Evolutionary conservation across 2,797 vertebrate species (phyloP), one percentile per base, ranked within the genome.

Genomic region (Acanthiza pusilla): DNA sequence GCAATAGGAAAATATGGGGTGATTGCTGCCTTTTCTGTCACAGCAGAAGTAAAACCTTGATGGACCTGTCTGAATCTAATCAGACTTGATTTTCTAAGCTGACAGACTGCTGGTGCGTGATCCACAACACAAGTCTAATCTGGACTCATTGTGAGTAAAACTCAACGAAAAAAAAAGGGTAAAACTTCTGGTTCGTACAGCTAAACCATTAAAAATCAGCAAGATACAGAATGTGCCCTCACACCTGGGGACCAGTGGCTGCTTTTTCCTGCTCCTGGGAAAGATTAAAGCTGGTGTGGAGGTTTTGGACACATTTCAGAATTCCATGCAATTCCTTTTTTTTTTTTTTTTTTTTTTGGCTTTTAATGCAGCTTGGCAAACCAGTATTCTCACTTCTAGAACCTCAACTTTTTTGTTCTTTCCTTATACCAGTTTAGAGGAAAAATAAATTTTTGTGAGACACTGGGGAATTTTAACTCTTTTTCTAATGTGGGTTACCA

Each of bases 361-460:
- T 62, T 82, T 22, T 17, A 53, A 47, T 32, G 13, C 4, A 47
- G 27, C 19, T 50, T 85, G 22, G 8, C 29, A 70, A 65, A 77
- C 9, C 21, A 21, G 2, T 48, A 36, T 85, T 82, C n/a, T 91
- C 16, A 22, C 13, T 88, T 94, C 54, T 16, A 50, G 50, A 81
- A 53, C 11, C 36, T 47, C n/a, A 27, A 1, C 13, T 27, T 77
- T 70, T 87, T 92, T 50, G 17, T 70, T 85, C 34, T 55, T 89
- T 63, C n/a, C 15, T 83, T 78, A 42, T 19, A 54, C 12, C 36
- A 26, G 5, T 66, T 92, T 57, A 68, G 32, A 86, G 65, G 62
- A 89, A 92, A 95, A 93, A 29, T 62, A 91, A 88, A 10, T 78
- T 26, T 43, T 73, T 18, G 11, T 55, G 73, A 83, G 77, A 61